Evolutionary conservation across 2,888 invertebrate species (phyloP), one percentile per base, ranked within the genome.

Genomic region (Drosophila kanekoi): DNA sequence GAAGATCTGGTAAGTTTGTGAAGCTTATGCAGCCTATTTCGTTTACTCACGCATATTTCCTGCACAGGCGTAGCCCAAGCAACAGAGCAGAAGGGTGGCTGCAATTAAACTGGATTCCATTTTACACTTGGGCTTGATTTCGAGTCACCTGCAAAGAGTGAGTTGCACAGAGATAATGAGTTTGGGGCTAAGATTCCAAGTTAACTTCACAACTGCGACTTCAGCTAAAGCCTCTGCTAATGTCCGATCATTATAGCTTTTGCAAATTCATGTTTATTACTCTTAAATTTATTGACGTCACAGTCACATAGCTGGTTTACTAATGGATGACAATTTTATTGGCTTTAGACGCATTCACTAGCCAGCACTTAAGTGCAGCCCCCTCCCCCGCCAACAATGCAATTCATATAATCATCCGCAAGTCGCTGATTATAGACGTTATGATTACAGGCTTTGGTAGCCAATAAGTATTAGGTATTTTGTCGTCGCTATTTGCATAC

Each of bases 41-140:
- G 28, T 20, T 1, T 6, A 89, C 91, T 87, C 74, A 90, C 90
- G 90, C 84, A 90, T 83, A 48, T 59, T 79, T 23, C 14, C 69
- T 1, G 89, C 87, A 54, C 61, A 64, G 44, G 61, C 58, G 38
- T 49, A 14, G 28, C 77, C 70, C n/a, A 76, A n/a, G 28, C 77
- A 63, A 52, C 85, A 78, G 6, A 72, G 40, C 11, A 85, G 14
- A 49, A 85, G 28, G 6, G 59, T 23, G 45, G 52, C 58, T 45
- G 48, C 63, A 53, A 79, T 53, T 52, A 79, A 18, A 71, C 54
- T 57, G 53, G 52, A 77, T 23, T 82, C 70, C 90, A 88, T 88
- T 68, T 68, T 62, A 35, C 13, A n/a, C 8, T 32, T 52, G 16
- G 8, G 28, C 28, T 44, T 33, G 14, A 45, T 33, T 54, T 40